Evolutionary conservation across 2,888 invertebrate species (phyloP).

Genomic region (Polymixis flavicincta): DNA sequence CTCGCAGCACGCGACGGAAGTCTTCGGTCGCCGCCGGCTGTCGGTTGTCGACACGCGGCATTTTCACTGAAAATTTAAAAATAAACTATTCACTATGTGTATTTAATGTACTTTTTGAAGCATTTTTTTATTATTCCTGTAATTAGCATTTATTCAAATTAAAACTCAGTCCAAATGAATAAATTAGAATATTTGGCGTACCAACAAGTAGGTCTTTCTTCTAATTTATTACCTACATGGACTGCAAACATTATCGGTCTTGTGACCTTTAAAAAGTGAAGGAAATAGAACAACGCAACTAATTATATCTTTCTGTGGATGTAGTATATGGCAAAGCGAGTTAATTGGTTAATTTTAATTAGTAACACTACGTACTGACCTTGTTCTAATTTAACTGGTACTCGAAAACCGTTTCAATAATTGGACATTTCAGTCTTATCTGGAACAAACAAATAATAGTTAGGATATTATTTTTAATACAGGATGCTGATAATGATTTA

Average conservation of each 20-base stretch:
- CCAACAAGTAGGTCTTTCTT: slow-evolving; percentile 21
- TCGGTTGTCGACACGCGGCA: slow-evolving; percentile 84
- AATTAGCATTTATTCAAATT: slow-evolving; percentile 16
- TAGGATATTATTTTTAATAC: slow-evolving; percentile 44
- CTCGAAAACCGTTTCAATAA: slow-evolving; percentile 63
- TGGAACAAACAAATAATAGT: slow-evolving; percentile 70
- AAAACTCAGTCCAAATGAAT: slow-evolving; percentile 13
- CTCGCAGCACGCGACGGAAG: slow-evolving; percentile 87
- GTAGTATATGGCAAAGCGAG: slow-evolving; percentile 24
- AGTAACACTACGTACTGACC: slow-evolving; percentile 55
- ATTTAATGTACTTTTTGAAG: background rate
- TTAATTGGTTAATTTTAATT: slow-evolving; percentile 56
- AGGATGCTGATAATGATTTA: slow-evolving; percentile 46
- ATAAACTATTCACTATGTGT: background rate
- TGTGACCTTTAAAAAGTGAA: slow-evolving; percentile 46
- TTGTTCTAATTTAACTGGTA: slow-evolving; percentile 58
- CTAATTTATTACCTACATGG: slow-evolving; percentile 53
- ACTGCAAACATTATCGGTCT: slow-evolving; percentile 47
- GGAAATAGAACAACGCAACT: slow-evolving; percentile 38
- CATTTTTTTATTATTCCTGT: slow-evolving; percentile 1
- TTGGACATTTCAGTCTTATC: slow-evolving; percentile 73
- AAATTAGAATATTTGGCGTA: slow-evolving; percentile 17
- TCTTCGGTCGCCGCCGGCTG: slow-evolving; percentile 82
- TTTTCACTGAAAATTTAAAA: slow-evolving; percentile 67
- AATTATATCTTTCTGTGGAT: slow-evolving; percentile 41